Percentiles rank a stretch among this genome's conserved stretches.
Evolutionary conservation across 2,113 vertebrate species (phyloP).

Genomic region (Caranx ignobilis): DNA sequence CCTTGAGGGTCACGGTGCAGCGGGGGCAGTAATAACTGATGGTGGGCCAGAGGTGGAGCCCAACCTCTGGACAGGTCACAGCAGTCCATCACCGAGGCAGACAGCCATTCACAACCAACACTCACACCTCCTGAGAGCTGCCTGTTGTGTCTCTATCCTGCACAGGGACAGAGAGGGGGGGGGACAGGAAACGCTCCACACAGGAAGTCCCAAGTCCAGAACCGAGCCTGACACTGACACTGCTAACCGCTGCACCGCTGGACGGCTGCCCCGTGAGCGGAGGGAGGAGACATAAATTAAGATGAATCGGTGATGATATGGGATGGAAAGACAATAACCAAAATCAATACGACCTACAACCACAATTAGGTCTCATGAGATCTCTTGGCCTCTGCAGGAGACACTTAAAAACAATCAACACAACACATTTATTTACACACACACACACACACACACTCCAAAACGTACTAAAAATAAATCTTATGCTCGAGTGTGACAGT

Average conservation of each 20-base stretch:
- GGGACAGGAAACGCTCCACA: too few species aligned
- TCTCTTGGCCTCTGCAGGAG: conserved; percentile 2
- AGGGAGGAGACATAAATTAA: conserved; percentile 3
- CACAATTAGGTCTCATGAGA: conserved; percentile 49
- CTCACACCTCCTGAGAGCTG: background rate
- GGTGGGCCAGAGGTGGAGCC: background rate
- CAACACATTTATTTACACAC: conserved; percentile 29
- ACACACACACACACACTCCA: conserved; percentile 5
- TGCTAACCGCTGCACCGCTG: background rate
- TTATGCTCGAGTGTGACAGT: background rate
- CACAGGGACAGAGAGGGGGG: background rate
- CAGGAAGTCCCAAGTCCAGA: too few species aligned
- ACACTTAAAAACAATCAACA: conserved; percentile 12
- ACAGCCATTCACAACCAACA: background rate
- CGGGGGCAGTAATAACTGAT: background rate
- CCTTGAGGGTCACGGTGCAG: background rate
- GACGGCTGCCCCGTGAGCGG: background rate
- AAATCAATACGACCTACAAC: conserved; percentile 48
- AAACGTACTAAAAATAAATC: conserved; percentile 1
- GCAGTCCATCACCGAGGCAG: too few species aligned
- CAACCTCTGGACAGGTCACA: background rate
- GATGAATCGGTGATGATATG: background rate
- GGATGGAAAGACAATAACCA: conserved; percentile 6
- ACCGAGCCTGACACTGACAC: background rate
- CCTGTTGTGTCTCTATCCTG: too few species aligned